Evolutionary conservation across 2,888 invertebrate species (phyloP).

Genomic region (Cheilosia soror): DNA sequence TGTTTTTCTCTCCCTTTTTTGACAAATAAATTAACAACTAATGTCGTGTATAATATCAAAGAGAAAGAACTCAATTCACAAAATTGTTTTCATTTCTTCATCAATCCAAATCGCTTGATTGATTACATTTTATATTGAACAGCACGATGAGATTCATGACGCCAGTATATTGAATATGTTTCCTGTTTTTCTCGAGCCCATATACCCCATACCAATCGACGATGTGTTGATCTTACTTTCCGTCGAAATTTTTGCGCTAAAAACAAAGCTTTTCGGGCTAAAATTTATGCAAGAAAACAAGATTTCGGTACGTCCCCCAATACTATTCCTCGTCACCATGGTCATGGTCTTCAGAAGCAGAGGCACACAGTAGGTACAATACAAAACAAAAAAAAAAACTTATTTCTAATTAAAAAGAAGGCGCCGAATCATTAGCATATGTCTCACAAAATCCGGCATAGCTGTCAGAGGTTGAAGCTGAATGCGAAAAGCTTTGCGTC

Average conservation of each 20-base stretch:
- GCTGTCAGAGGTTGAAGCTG: constrained; percentile 30
- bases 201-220: constrained; percentile 19
- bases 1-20: not conserved
- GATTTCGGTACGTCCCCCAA: constrained; percentile 57
- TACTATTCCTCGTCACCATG: constrained; percentile 64
- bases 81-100: constrained; percentile 5
- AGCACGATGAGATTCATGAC: constrained; percentile 1
- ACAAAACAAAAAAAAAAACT: constrained; percentile 13
- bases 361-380: constrained; percentile 6
- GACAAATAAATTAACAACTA: constrained; percentile 28
- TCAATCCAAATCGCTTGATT: constrained; percentile 36
- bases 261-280: constrained; percentile 3
- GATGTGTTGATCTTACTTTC: not conserved
- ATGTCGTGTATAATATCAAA: constrained; percentile 9
- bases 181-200: constrained; percentile 20
- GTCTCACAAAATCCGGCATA: constrained; percentile 55
- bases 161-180: constrained; percentile 33
- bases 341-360: constrained; percentile 57
- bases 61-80: constrained; percentile 40
- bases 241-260: constrained; percentile 20
- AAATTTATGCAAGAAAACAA: constrained; percentile 61
- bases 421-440: constrained; percentile 55
- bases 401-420: constrained; percentile 21
- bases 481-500: constrained; percentile 33
- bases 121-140: constrained; percentile 37